Evolutionary conservation across 2,797 vertebrate genomes (phyloP).

Genomic region (Petrocephalus schoutedeni): DNA sequence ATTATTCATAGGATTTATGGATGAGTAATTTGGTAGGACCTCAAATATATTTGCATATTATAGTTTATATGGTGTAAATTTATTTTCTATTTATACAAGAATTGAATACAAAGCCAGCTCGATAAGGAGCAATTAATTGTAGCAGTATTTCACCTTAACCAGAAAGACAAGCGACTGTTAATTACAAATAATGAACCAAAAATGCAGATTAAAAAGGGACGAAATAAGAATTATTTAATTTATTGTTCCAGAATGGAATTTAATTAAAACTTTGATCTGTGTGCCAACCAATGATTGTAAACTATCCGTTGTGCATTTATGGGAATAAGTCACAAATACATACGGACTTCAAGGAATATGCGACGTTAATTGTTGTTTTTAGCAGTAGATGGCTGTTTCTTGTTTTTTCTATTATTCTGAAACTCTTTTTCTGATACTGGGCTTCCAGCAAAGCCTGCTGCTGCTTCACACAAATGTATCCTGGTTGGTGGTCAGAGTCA

Average conservation of each 20-base stretch:
- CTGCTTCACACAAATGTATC: not conserved
- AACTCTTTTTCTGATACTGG: not conserved
- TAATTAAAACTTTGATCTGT: conserved; percentile 13
- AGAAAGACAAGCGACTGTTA: not conserved
- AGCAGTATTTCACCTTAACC: not conserved
- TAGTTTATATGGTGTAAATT: conserved; percentile 7
- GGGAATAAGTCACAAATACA: conserved; percentile 3
- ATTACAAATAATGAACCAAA: conserved; percentile 20
- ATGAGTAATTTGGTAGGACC: conserved; percentile 19
- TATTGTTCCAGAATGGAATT: conserved; percentile 10
- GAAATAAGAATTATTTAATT: conserved; percentile 14
- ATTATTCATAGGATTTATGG: conserved; percentile 17
- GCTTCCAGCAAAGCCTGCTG: not conserved
- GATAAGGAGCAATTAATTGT: conserved; percentile 16
- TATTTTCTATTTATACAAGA: conserved; percentile 21
- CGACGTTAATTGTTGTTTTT: not conserved
- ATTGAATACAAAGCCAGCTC: conserved; percentile 3
- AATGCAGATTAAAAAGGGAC: not conserved
- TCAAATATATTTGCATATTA: conserved; percentile 17
- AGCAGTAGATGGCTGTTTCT: not conserved
- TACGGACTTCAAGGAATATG: not conserved
- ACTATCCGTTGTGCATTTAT: not conserved
- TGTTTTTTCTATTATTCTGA: not conserved
- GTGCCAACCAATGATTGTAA: conserved; percentile 13
- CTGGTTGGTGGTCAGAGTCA: not conserved